Evolutionary conservation across 1,140 invertebrate species (phyloP).

Genomic region (Prorops nasuta): DNA sequence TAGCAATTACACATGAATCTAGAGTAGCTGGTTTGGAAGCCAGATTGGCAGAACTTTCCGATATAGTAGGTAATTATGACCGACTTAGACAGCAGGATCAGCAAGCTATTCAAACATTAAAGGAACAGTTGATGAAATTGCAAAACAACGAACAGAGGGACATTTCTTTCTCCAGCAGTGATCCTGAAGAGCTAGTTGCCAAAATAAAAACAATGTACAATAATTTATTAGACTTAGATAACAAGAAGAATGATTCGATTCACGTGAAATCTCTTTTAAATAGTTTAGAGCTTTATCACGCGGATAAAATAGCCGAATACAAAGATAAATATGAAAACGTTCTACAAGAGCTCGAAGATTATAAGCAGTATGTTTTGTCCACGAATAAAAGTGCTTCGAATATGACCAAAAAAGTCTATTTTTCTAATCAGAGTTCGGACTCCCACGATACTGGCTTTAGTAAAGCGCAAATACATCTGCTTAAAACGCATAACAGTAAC

Average conservation of each 20-base stretch:
- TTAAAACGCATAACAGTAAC: slow-evolving; percentile 63
- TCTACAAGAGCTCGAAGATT: slow-evolving; percentile 52
- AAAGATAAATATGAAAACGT: slow-evolving; percentile 56
- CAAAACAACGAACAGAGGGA: slow-evolving; percentile 47
- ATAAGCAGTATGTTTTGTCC: slow-evolving; percentile 38
- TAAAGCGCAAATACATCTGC: slow-evolving; percentile 50
- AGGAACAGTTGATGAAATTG: slow-evolving; percentile 54
- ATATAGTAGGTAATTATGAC: slow-evolving; percentile 78
- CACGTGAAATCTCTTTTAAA: slow-evolving; percentile 45
- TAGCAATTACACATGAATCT: slow-evolving; percentile 70
- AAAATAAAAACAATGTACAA: slow-evolving; percentile 44
- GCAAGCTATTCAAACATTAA: slow-evolving; percentile 70
- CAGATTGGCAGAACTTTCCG: slow-evolving; percentile 76
- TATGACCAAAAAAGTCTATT: slow-evolving; percentile 49
- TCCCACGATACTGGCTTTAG: slow-evolving; percentile 39
- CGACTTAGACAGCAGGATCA: slow-evolving; percentile 72
- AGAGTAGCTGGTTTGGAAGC: slow-evolving; percentile 76
- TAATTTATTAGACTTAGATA: slow-evolving; percentile 42
- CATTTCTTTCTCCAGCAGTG: slow-evolving; percentile 28
- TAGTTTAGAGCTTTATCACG: slow-evolving; percentile 34
- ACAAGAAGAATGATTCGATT: slow-evolving; percentile 33
- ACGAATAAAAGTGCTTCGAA: slow-evolving; percentile 39
- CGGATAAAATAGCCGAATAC: slow-evolving; percentile 40
- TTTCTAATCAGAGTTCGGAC: slow-evolving; percentile 28
- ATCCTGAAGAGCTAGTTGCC: slow-evolving; percentile 37